phyloP scores from a whole-genome alignment of 2,113 vertebrate species.

The Balaeniceps rex region DNA sequence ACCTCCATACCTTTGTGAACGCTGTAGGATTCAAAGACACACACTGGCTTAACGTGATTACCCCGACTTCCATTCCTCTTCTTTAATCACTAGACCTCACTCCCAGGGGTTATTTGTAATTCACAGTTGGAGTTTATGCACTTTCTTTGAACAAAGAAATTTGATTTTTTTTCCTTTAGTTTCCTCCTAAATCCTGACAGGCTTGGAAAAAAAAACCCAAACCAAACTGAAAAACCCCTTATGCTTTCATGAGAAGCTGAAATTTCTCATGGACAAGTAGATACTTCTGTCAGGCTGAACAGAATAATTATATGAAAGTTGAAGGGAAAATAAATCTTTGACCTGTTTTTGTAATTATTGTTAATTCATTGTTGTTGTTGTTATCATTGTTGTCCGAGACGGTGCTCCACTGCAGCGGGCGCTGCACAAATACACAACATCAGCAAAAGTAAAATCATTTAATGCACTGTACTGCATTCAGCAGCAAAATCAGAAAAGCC shows the following conservation, averaged over 20 bases:
- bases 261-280: neutral
- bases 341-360: neutral
- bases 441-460: neutral
- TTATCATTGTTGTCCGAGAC: neutral
- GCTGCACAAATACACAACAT: neutral
- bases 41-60: neutral
- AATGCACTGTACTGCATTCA: neutral
- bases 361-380: neutral
- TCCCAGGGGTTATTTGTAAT: slow-evolving; percentile 16
- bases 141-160: slow-evolving; percentile 5
- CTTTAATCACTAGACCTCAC: neutral
- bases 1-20: neutral
- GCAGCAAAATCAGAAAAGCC: neutral
- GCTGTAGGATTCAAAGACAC: neutral
- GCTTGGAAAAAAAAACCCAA: neutral
- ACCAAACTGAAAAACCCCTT: neutral
- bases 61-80: neutral
- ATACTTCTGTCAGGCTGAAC: neutral
- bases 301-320: neutral
- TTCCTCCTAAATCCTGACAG: neutral
- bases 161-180: neutral
- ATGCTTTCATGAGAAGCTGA: neutral
- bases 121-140: neutral
- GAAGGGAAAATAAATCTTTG: neutral
- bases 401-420: neutral